Base-by-base conservation (phyloP, 2,888 invertebrate genomes). In the Cylloceria caligata region DNA sequence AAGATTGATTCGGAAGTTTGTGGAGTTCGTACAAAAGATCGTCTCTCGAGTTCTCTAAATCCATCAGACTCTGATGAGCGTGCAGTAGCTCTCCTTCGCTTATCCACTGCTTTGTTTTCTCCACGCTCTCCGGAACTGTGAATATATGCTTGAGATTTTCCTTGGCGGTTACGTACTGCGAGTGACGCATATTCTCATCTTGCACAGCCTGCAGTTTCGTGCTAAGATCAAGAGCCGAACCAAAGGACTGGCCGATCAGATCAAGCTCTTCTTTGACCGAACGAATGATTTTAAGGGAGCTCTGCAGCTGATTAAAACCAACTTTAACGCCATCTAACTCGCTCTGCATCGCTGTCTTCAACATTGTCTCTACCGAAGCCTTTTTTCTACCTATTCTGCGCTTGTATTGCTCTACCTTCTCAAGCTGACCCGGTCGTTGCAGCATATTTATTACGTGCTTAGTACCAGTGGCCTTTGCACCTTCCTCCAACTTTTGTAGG, bases 131-230 rank as follows among this genome's bases (percentile, higher is more conserved):
- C 9, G 98, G 99, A 0, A 99, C 98, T 57, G 98, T 99, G 89
- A 99, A 99, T 84, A 99, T 99, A 90, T 99, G 99, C 92, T 99
- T 99, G 34, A 99, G 94, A 91, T 99, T 99, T 91, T 99, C 99
- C 94, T 98, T 98, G 0, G 99, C 99, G 0, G 99, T 99, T 1
- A 98, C 98, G 93, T 99, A 98, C 91, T 99, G 99, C 0, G 99
- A 99, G 93, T 99, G 98, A 21, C 97, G 95, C 86, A 97, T 97
- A 91, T 99, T 99, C 93, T 99, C 99, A 85, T 98, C 97, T 30
- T 98, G 94, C 0, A 99, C 97, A 57, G 96, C 95, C 90, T 96
- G 96, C 36, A 99, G 93, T 49, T 96, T 96, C 39, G 96, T 95
- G 80, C 96, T 97, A 4, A 99, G 94, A 6, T 96, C 95, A 0